phyloP scores from a whole-genome alignment of 2,888 invertebrate species.

The Pegoplata infirma region DNA sequence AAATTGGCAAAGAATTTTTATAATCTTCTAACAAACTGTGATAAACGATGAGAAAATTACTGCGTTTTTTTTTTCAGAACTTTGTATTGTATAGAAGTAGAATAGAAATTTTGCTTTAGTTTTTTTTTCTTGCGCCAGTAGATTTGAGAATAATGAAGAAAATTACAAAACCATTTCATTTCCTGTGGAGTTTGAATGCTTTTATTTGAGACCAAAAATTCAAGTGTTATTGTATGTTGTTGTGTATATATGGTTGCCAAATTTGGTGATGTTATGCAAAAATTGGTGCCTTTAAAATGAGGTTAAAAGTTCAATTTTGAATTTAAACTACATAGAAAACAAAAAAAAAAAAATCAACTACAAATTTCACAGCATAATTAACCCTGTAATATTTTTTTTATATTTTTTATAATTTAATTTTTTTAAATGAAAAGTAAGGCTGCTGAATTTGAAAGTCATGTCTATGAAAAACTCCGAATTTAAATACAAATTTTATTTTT shows the following conservation, averaged over 20 bases:
- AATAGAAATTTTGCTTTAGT: slow-evolving; percentile 13
- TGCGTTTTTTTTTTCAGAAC: slow-evolving; percentile 22
- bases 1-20: slow-evolving; percentile 38
- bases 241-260: slow-evolving; percentile 45
- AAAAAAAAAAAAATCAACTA: neutral
- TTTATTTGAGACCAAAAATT: neutral
- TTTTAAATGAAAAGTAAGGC: too few relatives aligned
- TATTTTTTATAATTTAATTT: too few relatives aligned
- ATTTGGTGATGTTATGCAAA: slow-evolving; percentile 35
- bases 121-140: slow-evolving; percentile 37
- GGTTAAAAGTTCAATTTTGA: slow-evolving; percentile 59
- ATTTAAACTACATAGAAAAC: too few relatives aligned
- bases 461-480: too few relatives aligned
- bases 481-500: too few relatives aligned
- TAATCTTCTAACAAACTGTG: slow-evolving; percentile 33
- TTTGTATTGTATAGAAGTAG: slow-evolving; percentile 1
- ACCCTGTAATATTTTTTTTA: neutral
- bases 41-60: slow-evolving; percentile 54
- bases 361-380: neutral
- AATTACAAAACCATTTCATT: slow-evolving; percentile 50
- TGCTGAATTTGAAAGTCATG: too few relatives aligned
- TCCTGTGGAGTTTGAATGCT: slow-evolving; percentile 53
- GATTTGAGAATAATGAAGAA: slow-evolving; percentile 12
- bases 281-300: slow-evolving; percentile 51
- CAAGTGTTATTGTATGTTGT: slow-evolving; percentile 33